These are phyloP conservation scores for Gymnothorax javanicus DNA, from an alignment of 2,797 vertebrate species.

Conservation along the genomic window DNA sequence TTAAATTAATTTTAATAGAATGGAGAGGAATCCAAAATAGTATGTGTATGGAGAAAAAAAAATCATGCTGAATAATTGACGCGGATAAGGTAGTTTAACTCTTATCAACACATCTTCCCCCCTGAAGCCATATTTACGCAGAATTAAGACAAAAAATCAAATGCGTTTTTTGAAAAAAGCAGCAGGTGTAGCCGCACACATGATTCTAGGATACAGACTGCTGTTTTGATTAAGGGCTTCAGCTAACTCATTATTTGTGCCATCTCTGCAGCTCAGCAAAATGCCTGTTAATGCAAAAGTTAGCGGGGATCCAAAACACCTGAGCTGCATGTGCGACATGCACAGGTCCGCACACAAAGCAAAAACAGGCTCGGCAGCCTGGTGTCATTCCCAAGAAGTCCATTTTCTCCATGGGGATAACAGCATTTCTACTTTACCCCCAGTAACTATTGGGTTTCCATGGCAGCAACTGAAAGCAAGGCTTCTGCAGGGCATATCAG, in stretches of 20 bases:
- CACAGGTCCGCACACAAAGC: not conserved
- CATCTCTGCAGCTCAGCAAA: not conserved
- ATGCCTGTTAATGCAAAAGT: not conserved
- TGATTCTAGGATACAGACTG: not conserved
- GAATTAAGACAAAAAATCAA: not conserved
- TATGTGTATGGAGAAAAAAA: not conserved
- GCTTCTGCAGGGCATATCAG: not conserved
- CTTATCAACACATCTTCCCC: not conserved
- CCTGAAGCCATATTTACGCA: not conserved
- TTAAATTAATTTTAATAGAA: not conserved
- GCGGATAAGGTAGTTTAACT: not conserved
- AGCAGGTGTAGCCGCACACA: not conserved
- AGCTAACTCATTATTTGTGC: not conserved
- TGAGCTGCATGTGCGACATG: not conserved
- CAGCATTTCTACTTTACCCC: constrained; percentile 2
- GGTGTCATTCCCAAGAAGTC: not conserved
- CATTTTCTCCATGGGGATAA: not conserved
- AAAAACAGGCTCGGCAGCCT: not conserved
- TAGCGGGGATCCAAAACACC: not conserved
- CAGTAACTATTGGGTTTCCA: not conserved
- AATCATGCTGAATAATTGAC: not conserved
- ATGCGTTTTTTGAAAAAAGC: not conserved
- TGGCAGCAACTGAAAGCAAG: constrained; percentile 6
- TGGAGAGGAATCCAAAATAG: not conserved
- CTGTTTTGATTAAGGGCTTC: not conserved